Base-by-base conservation (phyloP, 2,888 invertebrate species). In the Timema cristinae region DNA sequence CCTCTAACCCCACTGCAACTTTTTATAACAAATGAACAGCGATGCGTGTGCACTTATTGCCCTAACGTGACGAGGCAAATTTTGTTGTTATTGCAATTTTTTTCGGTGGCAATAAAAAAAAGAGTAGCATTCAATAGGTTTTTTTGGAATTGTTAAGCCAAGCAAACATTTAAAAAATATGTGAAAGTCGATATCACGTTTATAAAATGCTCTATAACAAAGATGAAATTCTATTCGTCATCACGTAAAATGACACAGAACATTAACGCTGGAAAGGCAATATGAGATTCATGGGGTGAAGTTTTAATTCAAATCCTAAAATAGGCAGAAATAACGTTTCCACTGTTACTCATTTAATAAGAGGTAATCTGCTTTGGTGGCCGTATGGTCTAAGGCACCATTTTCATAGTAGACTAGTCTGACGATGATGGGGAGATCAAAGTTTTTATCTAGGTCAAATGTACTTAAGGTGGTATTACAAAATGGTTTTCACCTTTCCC, bases 51-150 rank as follows among this genome's bases (percentile, higher is more conserved):
- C 63, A 63, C 63, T 63, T 63, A 63, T 63, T 63, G 63, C 63
- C 32, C 47, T 48, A 48, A 15, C 63, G 63, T 63, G 63, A 63
- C 63, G 63, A 15, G 63, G 63, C 63, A 63, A 63, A 63, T 63
- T 63, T 63, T 63, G 63, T 63, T 63, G 63, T 63, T 63, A 63
- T 63, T 63, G 63, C 63, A 13, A 63, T 63, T 63, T 63, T 63
- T 63, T 63, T 63, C n/a, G 59, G 59, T 10, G 59, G 13, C 16
- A 13, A 9, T 59, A 32, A 15, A 59, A 59, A 59, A n/a, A 5
- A 59, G 59, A 48, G 47, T 10, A 47, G 63, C 8, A 48, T 48
- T 63, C 16, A 59, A 63, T 47, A 32, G 63, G 47, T 47, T 32
- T 15, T 15, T 15, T 11, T 63, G 63, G 48, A 63, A 63, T 63